Evolutionary conservation across 2,888 invertebrate species (phyloP), one percentile per base, ranked within the genome.

Genomic region (Macaria notata): DNA sequence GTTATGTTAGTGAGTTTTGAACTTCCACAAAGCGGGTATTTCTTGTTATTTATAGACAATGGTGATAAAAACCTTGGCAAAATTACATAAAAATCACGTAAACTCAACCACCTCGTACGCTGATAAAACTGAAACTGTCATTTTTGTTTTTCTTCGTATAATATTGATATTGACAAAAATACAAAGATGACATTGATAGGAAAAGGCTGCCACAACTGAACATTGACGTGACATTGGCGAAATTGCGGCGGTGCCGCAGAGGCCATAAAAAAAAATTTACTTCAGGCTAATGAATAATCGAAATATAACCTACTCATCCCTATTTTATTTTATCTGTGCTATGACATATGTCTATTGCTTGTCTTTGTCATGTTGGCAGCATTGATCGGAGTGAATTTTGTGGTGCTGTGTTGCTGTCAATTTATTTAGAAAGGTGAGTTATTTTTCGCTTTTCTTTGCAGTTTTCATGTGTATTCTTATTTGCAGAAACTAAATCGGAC

Each of bases 381-480:
- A 74, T 68, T 76, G 74, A 55, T 59, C 58, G 54, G 63, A 85
- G 86, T 88, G 83, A 87, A 78, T 83, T 80, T 83, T 80, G 71
- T 79, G 75, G 85, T 88, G 84, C 78, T 84, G 84, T 85, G 76
- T 83, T 84, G 72, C 83, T 90, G 89, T 88, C 86, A 88, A 80
- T 83, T 79, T 76, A 75, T 75, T 78, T 80, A 84, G 82, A 86
- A 89, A 89, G 84, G 90, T 90, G 59, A 88, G 90, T 77, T 66
- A 78, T 77, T 80, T 82, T 72, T 71, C 65, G 57, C 54, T 64
- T 66, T 76, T 76, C 67, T 64, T 60, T 56, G 54, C 31, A 56
- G 38, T 53, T 67, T 68, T 59, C 46, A 46, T 41, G 31, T 54
- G 45, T 46, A 47, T 51, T 59, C 66, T 60, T 38, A 39, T 46